Evolutionary conservation across 2,888 invertebrate genomes (phyloP).

Genomic region (Mayetiola destructor): DNA sequence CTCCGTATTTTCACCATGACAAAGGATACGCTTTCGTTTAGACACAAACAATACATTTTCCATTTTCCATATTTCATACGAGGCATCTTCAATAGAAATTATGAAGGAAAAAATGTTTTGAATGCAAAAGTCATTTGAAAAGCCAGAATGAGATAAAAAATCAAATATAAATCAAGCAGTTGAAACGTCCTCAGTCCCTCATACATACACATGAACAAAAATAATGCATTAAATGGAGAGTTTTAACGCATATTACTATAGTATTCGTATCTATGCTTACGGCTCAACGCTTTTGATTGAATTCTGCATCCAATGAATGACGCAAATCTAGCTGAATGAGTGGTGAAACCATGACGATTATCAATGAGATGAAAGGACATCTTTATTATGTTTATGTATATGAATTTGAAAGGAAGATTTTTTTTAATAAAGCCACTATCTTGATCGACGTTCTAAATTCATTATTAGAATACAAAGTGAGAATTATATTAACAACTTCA

Average conservation of each 20-base stretch:
- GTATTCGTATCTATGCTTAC: slow-evolving; percentile 13
- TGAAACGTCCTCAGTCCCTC: no score
- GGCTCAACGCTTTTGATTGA: slow-evolving; percentile 16
- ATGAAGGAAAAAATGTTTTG: no score
- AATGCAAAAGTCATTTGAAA: background rate
- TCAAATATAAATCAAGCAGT: background rate
- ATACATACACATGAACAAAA: no score
- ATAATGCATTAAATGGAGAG: slow-evolving; percentile 24
- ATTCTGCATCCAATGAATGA: background rate
- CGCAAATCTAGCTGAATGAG: background rate
- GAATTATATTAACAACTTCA: no score
- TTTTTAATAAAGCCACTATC: no score
- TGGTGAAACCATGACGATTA: slow-evolving; percentile 1
- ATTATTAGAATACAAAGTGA: no score
- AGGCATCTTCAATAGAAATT: no score
- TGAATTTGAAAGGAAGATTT: background rate
- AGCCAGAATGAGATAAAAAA: slow-evolving; percentile 1
- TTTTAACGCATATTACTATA: slow-evolving; percentile 21
- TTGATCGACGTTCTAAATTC: no score
- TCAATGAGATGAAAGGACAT: no score
- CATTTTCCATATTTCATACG: no score
- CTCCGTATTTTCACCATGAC: background rate
- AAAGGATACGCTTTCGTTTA: background rate
- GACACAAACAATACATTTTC: no score
- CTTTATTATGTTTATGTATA: no score